Evolutionary conservation across 2,888 invertebrate genomes (phyloP).

Genomic region (Agapetus fuscipes): DNA sequence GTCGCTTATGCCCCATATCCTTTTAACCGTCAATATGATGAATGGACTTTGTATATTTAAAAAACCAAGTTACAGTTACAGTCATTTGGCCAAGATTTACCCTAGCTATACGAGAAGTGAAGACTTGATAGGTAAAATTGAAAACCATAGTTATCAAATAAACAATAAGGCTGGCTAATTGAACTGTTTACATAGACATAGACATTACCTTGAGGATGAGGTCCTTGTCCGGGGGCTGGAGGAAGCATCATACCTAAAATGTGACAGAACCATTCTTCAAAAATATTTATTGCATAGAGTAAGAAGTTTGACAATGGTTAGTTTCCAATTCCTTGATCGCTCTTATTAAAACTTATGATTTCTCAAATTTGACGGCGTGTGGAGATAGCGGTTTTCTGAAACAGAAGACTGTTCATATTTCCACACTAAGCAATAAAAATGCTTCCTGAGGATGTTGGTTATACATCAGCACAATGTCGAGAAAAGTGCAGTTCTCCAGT

Average conservation of each 20-base stretch:
- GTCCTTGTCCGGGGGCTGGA: slow-evolving; percentile 21
- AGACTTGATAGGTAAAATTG: neutral
- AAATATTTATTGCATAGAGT: neutral
- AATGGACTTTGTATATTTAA: neutral
- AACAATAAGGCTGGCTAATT: slow-evolving; percentile 1
- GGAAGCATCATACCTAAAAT: slow-evolving; percentile 22
- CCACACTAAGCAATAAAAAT: too few relatives aligned
- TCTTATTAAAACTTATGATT: too few relatives aligned
- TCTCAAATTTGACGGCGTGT: too few relatives aligned
- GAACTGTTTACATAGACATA: too few relatives aligned
- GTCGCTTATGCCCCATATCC: too few relatives aligned
- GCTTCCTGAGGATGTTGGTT: too few relatives aligned
- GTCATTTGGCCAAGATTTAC: neutral
- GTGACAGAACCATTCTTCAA: neutral
- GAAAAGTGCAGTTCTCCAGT: too few relatives aligned
- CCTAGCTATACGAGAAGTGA: neutral
- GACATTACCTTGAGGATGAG: slow-evolving; percentile 23
- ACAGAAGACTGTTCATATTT: too few relatives aligned
- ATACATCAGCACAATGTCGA: too few relatives aligned
- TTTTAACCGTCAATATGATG: neutral
- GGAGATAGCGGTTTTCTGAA: too few relatives aligned
- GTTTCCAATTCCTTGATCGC: too few relatives aligned
- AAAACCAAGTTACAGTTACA: neutral
- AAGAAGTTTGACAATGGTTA: neutral
- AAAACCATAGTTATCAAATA: neutral